Conservation (phyloP, 2,113 vertebrate genomes). For the Ifrita kowaldi region DNA sequence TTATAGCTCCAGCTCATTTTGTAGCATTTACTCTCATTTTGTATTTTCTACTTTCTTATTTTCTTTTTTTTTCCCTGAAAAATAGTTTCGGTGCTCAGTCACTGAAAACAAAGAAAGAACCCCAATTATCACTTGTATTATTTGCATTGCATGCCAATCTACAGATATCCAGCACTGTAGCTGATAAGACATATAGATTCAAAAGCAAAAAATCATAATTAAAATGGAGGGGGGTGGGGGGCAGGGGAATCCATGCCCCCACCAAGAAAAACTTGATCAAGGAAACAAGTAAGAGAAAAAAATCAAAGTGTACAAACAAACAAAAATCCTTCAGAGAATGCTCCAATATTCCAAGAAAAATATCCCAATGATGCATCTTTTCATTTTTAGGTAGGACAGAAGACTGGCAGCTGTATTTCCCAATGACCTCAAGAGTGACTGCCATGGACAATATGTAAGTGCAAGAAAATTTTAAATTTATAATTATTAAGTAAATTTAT, state of each 20-base stretch:
- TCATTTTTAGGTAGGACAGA: background rate
- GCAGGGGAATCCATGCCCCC: rapidly evolving
- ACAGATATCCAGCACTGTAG: background rate
- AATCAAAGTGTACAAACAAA: background rate
- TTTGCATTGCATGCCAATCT: background rate
- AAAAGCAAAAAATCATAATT: background rate
- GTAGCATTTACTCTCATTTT: background rate
- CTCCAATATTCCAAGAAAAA: background rate
- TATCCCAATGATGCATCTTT: background rate
- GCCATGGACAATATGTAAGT: background rate
- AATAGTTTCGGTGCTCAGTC: background rate
- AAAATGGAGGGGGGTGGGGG: background rate
- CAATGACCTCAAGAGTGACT: background rate
- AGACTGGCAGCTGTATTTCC: background rate
- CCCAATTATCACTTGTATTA: background rate
- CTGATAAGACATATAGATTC: background rate
- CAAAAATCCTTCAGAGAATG: background rate
- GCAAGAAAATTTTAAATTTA: background rate
- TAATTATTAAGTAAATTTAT: background rate
- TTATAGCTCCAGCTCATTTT: background rate
- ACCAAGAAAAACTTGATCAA: background rate
- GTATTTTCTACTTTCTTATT: background rate
- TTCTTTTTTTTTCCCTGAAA: background rate
- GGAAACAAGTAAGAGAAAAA: background rate
- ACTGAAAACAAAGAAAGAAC: background rate